Base-by-base conservation (phyloP, 2,797 vertebrate genomes). In the Arctocebus calabarensis region DNA sequence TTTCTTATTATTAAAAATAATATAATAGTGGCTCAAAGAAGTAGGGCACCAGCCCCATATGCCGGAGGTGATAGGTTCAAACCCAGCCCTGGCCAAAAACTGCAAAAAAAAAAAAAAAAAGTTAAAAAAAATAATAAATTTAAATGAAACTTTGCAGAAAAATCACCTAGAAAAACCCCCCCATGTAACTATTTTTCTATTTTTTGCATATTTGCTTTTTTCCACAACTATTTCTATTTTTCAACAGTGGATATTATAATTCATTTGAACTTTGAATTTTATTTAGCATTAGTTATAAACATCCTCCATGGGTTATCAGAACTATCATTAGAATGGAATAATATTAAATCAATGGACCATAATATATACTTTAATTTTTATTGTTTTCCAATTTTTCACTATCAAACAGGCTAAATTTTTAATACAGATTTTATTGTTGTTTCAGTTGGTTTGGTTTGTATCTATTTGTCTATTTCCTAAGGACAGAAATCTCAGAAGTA, bases 171-270 rank as follows among this genome's bases (percentile, higher is more conserved):
- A 43, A 74, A 0, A 79, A 32, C 27, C 61, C 20, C 8, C 27
- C 74, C 11, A 90, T 91, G 84, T 75, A 82, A 82, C 37, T 68
- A 7, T 45, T 84, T 83, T 66, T 61, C 11, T 23, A 45, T 87
- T 71, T 87, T 90, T 83, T 64, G 43, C 29, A 20, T 75, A 75
- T 73, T 75, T 88, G 17, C 14, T 93, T 84, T 91, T 91, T 64
- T 52, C 71, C 5, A 29, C 57, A 19, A 82, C 23, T n/a, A 62
- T 79, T 83, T n/a, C 78, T 77, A 1, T 77, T 88, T 95, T 81
- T 77, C 17, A 62, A 27, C 12, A 52, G 5, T 43, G 23, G 37
- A 25, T 40, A 66, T 14, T 17, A 22, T 32, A 32, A 37, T 55
- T 12, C 17, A 0, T 75, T 4, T 88, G 45, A 71, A 92, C 43